These are phyloP conservation scores for Hypomesus transpacificus DNA, from an alignment of 2,113 vertebrate species.

Conservation along the genomic window DNA sequence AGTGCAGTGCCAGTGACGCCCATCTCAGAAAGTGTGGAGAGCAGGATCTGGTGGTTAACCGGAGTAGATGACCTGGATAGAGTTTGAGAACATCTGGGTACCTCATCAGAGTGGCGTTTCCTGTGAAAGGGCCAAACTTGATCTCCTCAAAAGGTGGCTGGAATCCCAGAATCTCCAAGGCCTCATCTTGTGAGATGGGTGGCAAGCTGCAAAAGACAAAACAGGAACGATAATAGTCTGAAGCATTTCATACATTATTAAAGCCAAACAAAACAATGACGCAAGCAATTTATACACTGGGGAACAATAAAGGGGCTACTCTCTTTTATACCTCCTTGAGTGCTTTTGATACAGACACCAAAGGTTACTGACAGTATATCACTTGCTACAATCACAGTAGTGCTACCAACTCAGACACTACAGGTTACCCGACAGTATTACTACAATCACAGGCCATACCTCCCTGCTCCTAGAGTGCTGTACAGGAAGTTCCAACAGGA, in stretches of 20 bases:
- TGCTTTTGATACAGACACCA: no score
- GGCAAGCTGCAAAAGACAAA: slow-evolving; percentile 75
- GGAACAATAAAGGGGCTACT: no score
- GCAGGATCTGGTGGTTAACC: no score
- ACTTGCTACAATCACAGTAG: no score
- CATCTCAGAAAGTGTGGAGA: no score
- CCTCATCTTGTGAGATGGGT: slow-evolving; percentile 95
- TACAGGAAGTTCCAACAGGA: slow-evolving; percentile 99
- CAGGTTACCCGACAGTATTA: neutral
- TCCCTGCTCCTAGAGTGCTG: slow-evolving; percentile 92
- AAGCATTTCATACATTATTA: neutral
- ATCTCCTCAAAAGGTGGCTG: slow-evolving; percentile 98
- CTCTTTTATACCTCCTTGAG: no score
- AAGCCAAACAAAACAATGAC: no score
- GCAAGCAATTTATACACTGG: no score
- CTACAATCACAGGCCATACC: slow-evolving; percentile 65
- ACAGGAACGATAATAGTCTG: neutral
- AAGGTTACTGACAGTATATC: no score
- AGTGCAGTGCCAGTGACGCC: no score
- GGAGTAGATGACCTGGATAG: neutral
- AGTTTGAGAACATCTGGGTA: slow-evolving; percentile 42
- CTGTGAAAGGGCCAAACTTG: slow-evolving; percentile 98
- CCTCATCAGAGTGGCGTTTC: slow-evolving; percentile 98
- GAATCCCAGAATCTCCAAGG: slow-evolving; percentile 93
- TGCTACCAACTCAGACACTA: neutral